Evolutionary conservation across 2,113 vertebrate species (phyloP).

Genomic region (Leuciscus idus): DNA sequence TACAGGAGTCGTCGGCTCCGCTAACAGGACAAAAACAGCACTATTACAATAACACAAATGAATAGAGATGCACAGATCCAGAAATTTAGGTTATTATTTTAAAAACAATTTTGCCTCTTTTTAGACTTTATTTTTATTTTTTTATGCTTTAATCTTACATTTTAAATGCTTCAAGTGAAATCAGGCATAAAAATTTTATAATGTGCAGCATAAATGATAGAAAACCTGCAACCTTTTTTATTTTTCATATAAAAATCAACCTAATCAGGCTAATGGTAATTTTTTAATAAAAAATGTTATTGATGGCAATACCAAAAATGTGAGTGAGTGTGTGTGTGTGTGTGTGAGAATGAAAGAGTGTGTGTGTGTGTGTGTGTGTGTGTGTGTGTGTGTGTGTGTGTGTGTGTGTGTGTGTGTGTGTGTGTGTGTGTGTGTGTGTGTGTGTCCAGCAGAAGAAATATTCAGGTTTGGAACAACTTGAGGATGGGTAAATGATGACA

Average conservation of each 20-base stretch:
- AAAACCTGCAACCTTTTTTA: background rate
- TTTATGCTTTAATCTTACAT: background rate
- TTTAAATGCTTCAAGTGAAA: background rate
- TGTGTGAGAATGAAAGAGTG: too few species aligned
- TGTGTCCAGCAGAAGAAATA: too few species aligned
- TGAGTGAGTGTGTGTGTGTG: too few species aligned
- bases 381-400: too few species aligned
- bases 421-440: too few species aligned
- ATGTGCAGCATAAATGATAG: background rate
- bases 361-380: too few species aligned
- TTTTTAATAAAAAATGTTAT: background rate
- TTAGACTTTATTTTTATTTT: too few species aligned
- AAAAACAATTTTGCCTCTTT: too few species aligned
- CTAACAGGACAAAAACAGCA: background rate
- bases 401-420: too few species aligned
- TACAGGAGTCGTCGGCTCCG: background rate
- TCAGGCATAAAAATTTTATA: background rate
- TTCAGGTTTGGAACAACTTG: too few species aligned
- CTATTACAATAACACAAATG: background rate
- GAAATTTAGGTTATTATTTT: background rate
- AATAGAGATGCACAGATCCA: background rate
- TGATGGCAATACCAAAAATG: background rate
- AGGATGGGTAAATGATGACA: too few species aligned
- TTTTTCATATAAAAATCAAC: too few species aligned
- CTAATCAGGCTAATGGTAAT: background rate